phyloP scores from a whole-genome alignment of 2,888 invertebrate genomes.

The Epinotia brunnichana region DNA sequence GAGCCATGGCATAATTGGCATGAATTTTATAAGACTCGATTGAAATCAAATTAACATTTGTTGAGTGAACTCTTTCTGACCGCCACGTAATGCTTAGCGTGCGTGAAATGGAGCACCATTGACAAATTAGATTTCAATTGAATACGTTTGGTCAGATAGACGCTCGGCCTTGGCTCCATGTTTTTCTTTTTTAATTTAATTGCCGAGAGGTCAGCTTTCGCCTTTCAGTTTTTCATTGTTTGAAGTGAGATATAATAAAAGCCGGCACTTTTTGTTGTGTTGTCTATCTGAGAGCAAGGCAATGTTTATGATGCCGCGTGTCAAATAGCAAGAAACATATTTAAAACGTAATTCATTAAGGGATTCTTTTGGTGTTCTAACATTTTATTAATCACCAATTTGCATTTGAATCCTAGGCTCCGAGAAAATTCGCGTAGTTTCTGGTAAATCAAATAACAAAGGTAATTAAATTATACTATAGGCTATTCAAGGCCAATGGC shows the following conservation, averaged over 20 bases:
- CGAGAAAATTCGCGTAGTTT: background rate
- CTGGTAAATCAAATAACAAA: background rate
- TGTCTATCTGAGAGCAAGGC: slow-evolving; percentile 11
- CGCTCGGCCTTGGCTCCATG: slow-evolving; percentile 20
- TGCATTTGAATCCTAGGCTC: background rate
- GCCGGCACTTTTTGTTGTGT: slow-evolving; percentile 7
- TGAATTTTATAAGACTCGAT: slow-evolving; percentile 15
- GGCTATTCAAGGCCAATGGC: too few relatives aligned
- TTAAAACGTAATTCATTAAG: slow-evolving; percentile 3
- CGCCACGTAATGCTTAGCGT: background rate
- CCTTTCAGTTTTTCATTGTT: slow-evolving; percentile 29
- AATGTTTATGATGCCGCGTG: slow-evolving; percentile 12
- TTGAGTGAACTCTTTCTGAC: background rate
- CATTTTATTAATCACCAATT: background rate
- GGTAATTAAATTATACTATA: too few relatives aligned
- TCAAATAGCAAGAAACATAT: slow-evolving; percentile 2
- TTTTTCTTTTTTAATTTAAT: slow-evolving; percentile 38
- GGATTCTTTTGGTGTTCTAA: background rate
- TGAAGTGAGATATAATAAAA: slow-evolving; percentile 28
- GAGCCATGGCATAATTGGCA: slow-evolving; percentile 21
- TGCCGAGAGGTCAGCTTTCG: slow-evolving; percentile 29
- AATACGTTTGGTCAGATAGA: background rate
- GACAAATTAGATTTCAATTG: background rate
- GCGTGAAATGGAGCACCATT: background rate
- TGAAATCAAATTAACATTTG: background rate